phyloP scores from a whole-genome alignment of 2,888 invertebrate genomes.

The Dorcus parallelipipedus region DNA sequence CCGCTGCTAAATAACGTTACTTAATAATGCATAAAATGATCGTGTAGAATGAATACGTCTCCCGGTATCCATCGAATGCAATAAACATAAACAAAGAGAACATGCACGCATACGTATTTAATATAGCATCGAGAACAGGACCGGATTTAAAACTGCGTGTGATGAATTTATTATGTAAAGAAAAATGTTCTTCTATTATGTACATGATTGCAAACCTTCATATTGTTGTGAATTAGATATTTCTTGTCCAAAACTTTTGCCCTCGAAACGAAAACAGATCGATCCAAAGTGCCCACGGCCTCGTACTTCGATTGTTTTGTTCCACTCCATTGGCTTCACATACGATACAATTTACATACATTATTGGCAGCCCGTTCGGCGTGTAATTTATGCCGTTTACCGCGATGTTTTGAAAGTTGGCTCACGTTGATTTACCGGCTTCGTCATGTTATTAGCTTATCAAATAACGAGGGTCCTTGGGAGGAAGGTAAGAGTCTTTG shows the following conservation, averaged over 20 bases:
- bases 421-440: constrained; percentile 14
- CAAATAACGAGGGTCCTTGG: background rate
- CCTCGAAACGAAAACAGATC: constrained; percentile 5
- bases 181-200: too few relatives aligned
- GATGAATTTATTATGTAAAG: too few relatives aligned
- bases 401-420: constrained; percentile 24
- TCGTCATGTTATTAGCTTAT: background rate
- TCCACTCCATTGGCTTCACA: constrained; percentile 25
- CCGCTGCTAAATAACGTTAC: too few relatives aligned
- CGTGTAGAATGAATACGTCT: too few relatives aligned
- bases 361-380: constrained; percentile 26
- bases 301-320: constrained; percentile 21
- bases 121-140: too few relatives aligned
- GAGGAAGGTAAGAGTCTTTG: background rate
- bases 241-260: background rate
- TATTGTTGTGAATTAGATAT: background rate
- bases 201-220: too few relatives aligned
- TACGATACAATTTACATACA: constrained; percentile 28
- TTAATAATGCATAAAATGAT: too few relatives aligned
- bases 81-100: too few relatives aligned
- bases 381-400: constrained; percentile 23
- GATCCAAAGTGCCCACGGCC: constrained; percentile 14
- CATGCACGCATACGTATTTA: too few relatives aligned
- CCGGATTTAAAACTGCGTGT: too few relatives aligned
- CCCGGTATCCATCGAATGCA: too few relatives aligned